Base-by-base conservation (phyloP, 2,113 vertebrate genomes). In the Urocitellus parryii region DNA sequence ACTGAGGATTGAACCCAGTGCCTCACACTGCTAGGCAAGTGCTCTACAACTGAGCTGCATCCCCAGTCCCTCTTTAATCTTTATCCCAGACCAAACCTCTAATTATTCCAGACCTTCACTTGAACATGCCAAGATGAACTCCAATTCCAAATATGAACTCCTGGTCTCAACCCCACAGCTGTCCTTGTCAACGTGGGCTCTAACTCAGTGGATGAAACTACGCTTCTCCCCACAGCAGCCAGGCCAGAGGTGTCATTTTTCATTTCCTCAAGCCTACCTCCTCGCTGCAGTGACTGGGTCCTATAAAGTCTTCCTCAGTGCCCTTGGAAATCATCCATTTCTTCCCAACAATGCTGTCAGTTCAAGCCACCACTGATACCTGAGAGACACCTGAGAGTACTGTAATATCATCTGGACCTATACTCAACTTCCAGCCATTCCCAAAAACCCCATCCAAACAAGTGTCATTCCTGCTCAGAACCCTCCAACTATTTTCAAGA, bases 111-210 rank as follows among this genome's bases (percentile, higher is more conserved):
- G 39, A 53, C 11, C n/a, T 85, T 90, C 65, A 84, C 37, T 8
- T 53, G 34, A 90, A 96, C 61, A 61, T n/a, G 82, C 12, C 83
- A 82, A 78, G 25, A 89, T 53, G 67, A n/a, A 83, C 0, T 32
- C 45, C 45, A 78, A 94, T 74, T 93, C 63, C 63, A 82, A 94
- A 94, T 81, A 0, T 77, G 51, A 92, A 92, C 63, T 94, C 85
- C 34, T 34, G 25, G 48, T 74, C 56, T 96, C 58, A 56, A 63
- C 5, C 20, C 39, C 39, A 72, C 45, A 65, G 11, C 32, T 78
- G n/a, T 73, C 45, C 51, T 90, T 34, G 11, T 81, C 29, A 82
- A 58, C 42, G 72, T 9, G n/a, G 22, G 61, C 34, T 37, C 45
- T 87, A 32, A 42, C 61, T 88, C 58, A 9, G 27, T 8, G 48